Evolutionary conservation across 1,140 invertebrate species (phyloP).

Genomic region (Manduca sexta): DNA sequence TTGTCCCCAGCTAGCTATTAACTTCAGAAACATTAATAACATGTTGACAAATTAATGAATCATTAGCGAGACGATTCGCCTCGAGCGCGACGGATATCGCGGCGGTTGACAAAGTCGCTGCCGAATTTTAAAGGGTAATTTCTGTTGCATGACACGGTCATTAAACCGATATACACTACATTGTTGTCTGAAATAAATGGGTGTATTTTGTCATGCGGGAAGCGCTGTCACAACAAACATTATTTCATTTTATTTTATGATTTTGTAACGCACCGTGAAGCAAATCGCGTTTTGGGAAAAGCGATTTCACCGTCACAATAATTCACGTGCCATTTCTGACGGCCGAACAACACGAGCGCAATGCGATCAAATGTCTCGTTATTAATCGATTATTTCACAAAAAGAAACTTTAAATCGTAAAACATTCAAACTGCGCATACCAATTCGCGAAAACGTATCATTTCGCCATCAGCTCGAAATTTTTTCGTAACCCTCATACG

Average conservation of each 20-base stretch:
- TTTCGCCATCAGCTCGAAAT: background rate
- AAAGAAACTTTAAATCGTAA: background rate
- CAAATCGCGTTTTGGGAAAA: constrained; percentile 45
- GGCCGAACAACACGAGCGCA: constrained; percentile 28
- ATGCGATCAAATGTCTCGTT: constrained; percentile 40
- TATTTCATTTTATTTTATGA: constrained; percentile 67
- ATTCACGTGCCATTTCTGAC: constrained; percentile 32
- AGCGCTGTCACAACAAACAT: constrained; percentile 68
- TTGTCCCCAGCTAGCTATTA: too few relatives aligned
- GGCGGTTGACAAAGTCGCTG: constrained; percentile 8
- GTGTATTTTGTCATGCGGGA: constrained; percentile 59
- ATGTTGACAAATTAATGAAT: too few relatives aligned
- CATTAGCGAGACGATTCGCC: too few relatives aligned
- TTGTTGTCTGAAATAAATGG: constrained; percentile 64
- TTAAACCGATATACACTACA: constrained; percentile 58
- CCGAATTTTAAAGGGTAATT: constrained; percentile 42
- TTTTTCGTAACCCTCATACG: too few relatives aligned
- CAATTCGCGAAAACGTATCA: background rate
- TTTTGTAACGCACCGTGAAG: constrained; percentile 61
- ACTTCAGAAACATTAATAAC: background rate
- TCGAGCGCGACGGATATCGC: background rate
- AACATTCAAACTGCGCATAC: too few relatives aligned
- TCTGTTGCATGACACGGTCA: constrained; percentile 48
- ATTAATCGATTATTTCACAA: constrained; percentile 25
- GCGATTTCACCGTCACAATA: constrained; percentile 47